phyloP scores from a whole-genome alignment of 2,888 invertebrate species.

The Liposcelis brunnea region DNA sequence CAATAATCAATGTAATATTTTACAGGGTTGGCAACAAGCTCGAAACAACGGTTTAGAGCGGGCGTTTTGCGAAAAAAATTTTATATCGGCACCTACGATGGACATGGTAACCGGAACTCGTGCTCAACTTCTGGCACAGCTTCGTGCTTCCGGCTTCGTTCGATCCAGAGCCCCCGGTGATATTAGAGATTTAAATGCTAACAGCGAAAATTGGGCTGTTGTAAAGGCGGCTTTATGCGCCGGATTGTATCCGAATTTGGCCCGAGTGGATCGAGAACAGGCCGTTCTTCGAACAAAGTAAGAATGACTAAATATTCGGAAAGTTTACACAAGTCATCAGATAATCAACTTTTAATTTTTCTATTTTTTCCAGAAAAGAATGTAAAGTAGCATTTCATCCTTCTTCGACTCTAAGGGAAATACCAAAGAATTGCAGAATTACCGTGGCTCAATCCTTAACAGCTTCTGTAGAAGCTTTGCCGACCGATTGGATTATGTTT shows the following conservation, averaged over 20 bases:
- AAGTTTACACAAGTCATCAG: background rate
- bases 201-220: conserved; percentile 76
- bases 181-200: conserved; percentile 61
- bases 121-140: conserved; percentile 62
- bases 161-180: conserved; percentile 41
- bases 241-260: conserved; percentile 80
- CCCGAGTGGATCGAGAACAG: conserved; percentile 48
- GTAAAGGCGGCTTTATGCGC: conserved; percentile 78
- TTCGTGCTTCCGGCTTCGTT: conserved; percentile 58
- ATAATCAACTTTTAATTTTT: background rate
- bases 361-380: conserved; percentile 33
- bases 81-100: conserved; percentile 66
- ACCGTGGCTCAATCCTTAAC: conserved; percentile 21
- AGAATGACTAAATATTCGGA: conserved; percentile 20
- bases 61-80: conserved; percentile 56
- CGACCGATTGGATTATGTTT: conserved; percentile 71
- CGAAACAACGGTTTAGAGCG: conserved; percentile 43
- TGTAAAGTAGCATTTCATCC: conserved; percentile 42
- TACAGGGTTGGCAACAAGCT: conserved; percentile 30
- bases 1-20: background rate
- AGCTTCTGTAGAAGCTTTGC: conserved; percentile 30
- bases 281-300: conserved; percentile 44
- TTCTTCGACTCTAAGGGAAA: conserved; percentile 37
- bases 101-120: conserved; percentile 77
- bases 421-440: conserved; percentile 17